A percentile compares a stretch with the other conserved stretches of the same genome.
Evolutionary conservation across 2,888 invertebrate species (phyloP).

Genomic region (Caenorhabditis sp.): DNA sequence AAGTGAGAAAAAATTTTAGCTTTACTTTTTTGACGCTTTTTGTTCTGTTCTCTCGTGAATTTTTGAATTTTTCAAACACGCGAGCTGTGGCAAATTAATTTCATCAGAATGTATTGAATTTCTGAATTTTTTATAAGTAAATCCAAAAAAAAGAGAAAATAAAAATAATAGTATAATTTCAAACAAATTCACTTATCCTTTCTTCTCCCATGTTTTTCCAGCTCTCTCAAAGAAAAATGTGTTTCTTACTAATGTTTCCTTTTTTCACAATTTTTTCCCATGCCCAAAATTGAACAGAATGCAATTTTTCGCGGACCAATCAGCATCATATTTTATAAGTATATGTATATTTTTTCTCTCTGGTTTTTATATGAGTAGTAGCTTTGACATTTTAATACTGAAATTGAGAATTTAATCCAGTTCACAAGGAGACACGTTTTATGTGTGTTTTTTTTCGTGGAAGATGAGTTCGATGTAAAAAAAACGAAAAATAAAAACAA

Average conservation of each 20-base stretch:
- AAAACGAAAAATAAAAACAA: not conserved
- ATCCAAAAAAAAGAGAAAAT: too few species aligned
- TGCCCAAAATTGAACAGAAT: constrained; percentile 26
- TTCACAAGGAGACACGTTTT: constrained; percentile 1
- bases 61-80: constrained; percentile 28
- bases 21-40: constrained; percentile 7
- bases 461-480: too few species aligned
- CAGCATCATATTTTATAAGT: constrained; percentile 15
- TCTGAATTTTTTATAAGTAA: too few species aligned
- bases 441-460: constrained; percentile 16
- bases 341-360: constrained; percentile 4
- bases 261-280: not conserved
- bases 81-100: constrained; percentile 12
- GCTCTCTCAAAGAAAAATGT: not conserved
- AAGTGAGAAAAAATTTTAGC: constrained; percentile 6
- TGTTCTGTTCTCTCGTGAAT: constrained; percentile 26
- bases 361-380: constrained; percentile 19
- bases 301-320: constrained; percentile 37
- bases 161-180: not conserved
- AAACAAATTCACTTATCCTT: not conserved
- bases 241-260: not conserved
- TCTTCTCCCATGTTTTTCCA: not conserved
- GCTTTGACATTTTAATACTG: constrained; percentile 13
- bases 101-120: too few species aligned
- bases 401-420: not conserved